Conservation (phyloP, 2,113 vertebrate genomes). For the Alexandromys fortis region DNA sequence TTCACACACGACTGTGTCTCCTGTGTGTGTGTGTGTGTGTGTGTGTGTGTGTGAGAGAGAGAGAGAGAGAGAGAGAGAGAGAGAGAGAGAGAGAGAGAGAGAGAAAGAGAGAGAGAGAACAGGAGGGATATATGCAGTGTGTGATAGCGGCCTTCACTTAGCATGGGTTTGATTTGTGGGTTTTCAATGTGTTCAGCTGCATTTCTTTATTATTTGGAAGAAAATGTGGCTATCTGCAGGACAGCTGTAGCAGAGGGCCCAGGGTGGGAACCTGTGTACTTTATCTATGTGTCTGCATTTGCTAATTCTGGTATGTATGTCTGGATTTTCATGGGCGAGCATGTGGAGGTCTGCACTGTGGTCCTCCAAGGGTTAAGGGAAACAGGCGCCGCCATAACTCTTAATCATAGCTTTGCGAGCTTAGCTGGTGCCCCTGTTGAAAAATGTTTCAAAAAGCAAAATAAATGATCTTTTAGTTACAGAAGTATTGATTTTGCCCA, state of each 20-base stretch:
- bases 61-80: not conserved
- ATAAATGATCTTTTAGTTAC: slow-evolving; percentile 89
- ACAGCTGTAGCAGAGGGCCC: not conserved
- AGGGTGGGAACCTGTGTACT: not conserved
- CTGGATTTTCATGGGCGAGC: slow-evolving; percentile 64
- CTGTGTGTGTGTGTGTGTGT: not conserved
- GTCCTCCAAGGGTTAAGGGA: slow-evolving; percentile 85
- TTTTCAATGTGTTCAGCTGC: not conserved
- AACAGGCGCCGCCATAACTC: slow-evolving; percentile 84
- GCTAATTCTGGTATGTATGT: not conserved
- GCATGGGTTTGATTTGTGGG: slow-evolving; percentile 21
- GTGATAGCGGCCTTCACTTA: not conserved
- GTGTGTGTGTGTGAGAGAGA: not conserved
- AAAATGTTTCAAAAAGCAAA: slow-evolving; percentile 91
- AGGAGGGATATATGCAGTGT: not conserved
- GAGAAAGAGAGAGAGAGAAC: no score
- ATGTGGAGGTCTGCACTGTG: slow-evolving; percentile 77
- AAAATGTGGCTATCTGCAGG: not conserved
- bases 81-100: not conserved
- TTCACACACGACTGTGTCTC: not conserved
- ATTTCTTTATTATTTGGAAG: not conserved
- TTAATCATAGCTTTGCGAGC: slow-evolving; percentile 89
- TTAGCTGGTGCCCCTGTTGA: slow-evolving; percentile 89
- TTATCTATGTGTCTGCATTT: not conserved
- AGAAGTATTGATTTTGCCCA: slow-evolving; percentile 91